phyloP scores from a whole-genome alignment of 2,888 invertebrate genomes.

The Flexamia atlantica region DNA sequence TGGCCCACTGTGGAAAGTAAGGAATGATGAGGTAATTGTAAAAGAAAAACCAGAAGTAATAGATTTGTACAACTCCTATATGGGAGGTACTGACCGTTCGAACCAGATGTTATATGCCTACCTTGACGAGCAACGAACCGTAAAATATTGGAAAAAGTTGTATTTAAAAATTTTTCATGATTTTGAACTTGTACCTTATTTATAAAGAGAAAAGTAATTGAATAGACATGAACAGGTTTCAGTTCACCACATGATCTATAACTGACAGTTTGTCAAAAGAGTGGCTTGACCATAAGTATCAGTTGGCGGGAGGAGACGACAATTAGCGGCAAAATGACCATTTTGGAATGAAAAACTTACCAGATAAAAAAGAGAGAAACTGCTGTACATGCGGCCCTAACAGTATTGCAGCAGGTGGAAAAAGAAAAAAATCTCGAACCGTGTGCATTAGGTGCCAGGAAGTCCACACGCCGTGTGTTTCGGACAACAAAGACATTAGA shows the following conservation, averaged over 20 bases:
- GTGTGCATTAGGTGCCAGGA: no score
- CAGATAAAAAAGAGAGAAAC: background rate
- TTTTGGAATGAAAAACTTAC: constrained; percentile 27
- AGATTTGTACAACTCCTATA: constrained; percentile 2
- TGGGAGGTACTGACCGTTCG: constrained; percentile 1
- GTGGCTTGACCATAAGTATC: constrained; percentile 19
- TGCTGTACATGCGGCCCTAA: no score
- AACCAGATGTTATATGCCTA: constrained; percentile 4
- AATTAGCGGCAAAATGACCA: background rate
- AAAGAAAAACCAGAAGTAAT: constrained; percentile 23
- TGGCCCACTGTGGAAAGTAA: constrained; percentile 33
- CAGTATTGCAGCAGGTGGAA: no score
- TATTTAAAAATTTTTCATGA: constrained; percentile 1
- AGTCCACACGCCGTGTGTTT: no score
- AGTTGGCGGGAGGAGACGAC: constrained; percentile 25
- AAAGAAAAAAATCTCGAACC: no score
- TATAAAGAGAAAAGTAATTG: constrained; percentile 23
- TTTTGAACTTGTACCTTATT: no score
- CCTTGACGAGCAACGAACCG: constrained; percentile 6
- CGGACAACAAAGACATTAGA: no score
- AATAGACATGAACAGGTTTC: constrained; percentile 21
- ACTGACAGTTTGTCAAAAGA: constrained; percentile 33
- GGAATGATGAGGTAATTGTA: constrained; percentile 24
- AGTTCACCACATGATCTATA: constrained; percentile 27
- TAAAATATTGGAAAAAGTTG: constrained; percentile 30